These are phyloP conservation scores for Pygoscelis adeliae DNA, from an alignment of 2,113 vertebrate genomes.

Conservation along the genomic window DNA sequence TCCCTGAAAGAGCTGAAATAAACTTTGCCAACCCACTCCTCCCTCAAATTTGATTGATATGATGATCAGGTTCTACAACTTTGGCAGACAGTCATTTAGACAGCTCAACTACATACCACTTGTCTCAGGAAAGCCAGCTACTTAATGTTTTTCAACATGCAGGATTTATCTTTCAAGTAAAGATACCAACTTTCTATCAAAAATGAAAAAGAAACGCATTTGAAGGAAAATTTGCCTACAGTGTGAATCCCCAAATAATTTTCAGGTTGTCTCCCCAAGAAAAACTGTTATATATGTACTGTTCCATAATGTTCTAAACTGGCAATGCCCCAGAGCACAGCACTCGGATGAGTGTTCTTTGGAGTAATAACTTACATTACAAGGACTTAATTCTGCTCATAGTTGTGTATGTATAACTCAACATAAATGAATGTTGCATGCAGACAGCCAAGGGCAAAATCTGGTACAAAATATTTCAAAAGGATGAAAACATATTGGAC, in stretches of 20 bases:
- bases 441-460: background rate
- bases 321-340: background rate
- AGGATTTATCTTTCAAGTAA: background rate
- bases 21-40: background rate
- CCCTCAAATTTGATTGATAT: background rate
- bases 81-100: background rate
- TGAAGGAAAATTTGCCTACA: background rate
- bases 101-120: background rate
- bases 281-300: background rate
- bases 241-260: background rate
- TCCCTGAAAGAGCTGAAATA: background rate
- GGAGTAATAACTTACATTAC: background rate
- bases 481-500: background rate
- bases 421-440: background rate
- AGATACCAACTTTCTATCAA: background rate
- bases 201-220: rapidly evolving
- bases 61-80: background rate
- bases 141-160: background rate
- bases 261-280: background rate
- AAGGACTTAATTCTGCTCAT: background rate
- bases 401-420: background rate
- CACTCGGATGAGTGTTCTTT: background rate
- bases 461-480: slow-evolving; percentile 26
- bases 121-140: background rate
- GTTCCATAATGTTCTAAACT: background rate